phyloP scores from a whole-genome alignment of 2,888 invertebrate genomes.

The Anorthoa munda region DNA sequence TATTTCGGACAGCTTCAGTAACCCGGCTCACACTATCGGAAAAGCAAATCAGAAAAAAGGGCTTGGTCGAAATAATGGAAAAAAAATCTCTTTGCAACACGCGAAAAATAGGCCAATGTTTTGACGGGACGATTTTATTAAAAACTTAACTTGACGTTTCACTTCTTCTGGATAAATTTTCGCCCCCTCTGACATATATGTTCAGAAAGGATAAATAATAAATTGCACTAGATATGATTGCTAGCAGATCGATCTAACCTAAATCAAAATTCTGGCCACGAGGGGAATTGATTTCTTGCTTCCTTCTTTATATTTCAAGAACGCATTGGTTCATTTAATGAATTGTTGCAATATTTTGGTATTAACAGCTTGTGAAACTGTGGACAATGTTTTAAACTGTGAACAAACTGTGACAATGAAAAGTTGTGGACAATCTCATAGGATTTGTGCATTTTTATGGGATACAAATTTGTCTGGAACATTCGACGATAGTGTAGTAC shows the following conservation, averaged over 20 bases:
- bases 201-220: slow-evolving; percentile 50
- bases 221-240: slow-evolving; percentile 58
- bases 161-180: not conserved
- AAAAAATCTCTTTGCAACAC: slow-evolving; percentile 14
- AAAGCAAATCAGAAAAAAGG: slow-evolving; percentile 38
- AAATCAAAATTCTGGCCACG: slow-evolving; percentile 56
- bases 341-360: not conserved
- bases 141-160: slow-evolving; percentile 21
- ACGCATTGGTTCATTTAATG: slow-evolving; percentile 6
- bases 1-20: slow-evolving; percentile 26
- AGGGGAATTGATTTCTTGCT: slow-evolving; percentile 28
- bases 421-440: too few relatives aligned
- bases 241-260: slow-evolving; percentile 27
- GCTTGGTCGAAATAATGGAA: slow-evolving; percentile 23
- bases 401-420: too few relatives aligned
- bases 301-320: slow-evolving; percentile 24
- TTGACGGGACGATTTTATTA: slow-evolving; percentile 29
- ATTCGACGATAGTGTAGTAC: too few relatives aligned
- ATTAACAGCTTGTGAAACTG: too few relatives aligned
- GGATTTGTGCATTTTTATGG: too few relatives aligned
- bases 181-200: slow-evolving; percentile 10
- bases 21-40: slow-evolving; percentile 38
- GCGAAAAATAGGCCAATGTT: slow-evolving; percentile 16
- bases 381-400: too few relatives aligned
- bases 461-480: too few relatives aligned